Evolutionary conservation across 2,797 vertebrate genomes (phyloP).

Genomic region (Liasis olivaceus): DNA sequence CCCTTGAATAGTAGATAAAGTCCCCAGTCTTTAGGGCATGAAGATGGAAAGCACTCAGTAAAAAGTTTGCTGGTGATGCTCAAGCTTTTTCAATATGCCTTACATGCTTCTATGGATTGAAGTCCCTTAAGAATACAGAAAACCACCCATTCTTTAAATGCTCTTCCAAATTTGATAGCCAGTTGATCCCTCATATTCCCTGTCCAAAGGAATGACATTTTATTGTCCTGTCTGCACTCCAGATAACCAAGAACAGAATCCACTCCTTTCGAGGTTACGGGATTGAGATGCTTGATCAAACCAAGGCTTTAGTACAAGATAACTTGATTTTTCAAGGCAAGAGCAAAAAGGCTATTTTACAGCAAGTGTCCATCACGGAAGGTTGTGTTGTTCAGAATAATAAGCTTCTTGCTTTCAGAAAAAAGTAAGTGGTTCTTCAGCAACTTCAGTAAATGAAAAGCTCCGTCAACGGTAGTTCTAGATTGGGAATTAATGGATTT

Average conservation of each 20-base stretch:
- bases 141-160: not conserved
- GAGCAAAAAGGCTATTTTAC: conserved; percentile 80
- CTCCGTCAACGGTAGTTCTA: not conserved
- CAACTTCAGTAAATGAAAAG: not conserved
- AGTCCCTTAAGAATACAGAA: not conserved
- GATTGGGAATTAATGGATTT: not conserved
- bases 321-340: conserved; percentile 89
- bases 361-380: conserved; percentile 77
- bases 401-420: conserved; percentile 79
- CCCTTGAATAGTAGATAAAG: not conserved
- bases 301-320: conserved; percentile 85
- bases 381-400: conserved; percentile 85
- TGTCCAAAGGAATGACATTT: not conserved
- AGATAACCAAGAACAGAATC: conserved; percentile 89
- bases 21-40: not conserved
- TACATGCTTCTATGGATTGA: not conserved
- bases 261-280: conserved; percentile 83
- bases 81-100: not conserved
- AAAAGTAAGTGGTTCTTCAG: conserved; percentile 67
- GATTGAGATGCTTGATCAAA: conserved; percentile 82
- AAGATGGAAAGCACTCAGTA: not conserved
- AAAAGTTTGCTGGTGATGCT: not conserved
- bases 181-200: too few relatives aligned
- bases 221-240: conserved; percentile 15
- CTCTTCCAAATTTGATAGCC: not conserved